Conservation (phyloP, 1,140 invertebrate genomes). For the Musca domestica region DNA sequence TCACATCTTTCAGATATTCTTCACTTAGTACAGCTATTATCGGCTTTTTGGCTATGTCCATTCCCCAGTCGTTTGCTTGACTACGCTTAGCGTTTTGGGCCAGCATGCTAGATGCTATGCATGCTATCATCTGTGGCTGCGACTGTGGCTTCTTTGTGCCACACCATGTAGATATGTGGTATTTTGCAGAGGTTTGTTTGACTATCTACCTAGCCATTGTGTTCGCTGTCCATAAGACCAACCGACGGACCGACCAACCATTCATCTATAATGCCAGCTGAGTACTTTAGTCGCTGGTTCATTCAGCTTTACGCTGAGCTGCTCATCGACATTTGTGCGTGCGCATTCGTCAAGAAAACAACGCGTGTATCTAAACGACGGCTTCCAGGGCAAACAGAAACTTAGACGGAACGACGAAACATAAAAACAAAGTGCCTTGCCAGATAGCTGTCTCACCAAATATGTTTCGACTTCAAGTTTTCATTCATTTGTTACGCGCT, state of each 20-base stretch:
- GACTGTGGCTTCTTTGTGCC: background rate
- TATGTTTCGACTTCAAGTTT: too few species aligned
- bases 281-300: background rate
- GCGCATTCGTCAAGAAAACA: slow-evolving; percentile 18
- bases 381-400: too few species aligned
- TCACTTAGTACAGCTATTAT: slow-evolving; percentile 1
- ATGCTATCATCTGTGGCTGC: background rate
- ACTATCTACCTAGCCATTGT: background rate
- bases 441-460: too few species aligned
- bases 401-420: too few species aligned
- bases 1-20: background rate
- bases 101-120: too few species aligned
- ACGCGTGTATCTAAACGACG: background rate
- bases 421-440: too few species aligned
- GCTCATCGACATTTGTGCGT: slow-evolving; percentile 17
- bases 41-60: background rate
- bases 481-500: too few species aligned
- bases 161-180: too few species aligned
- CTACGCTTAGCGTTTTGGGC: background rate
- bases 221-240: background rate
- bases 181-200: background rate
- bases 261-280: too few species aligned
- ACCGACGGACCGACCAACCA: background rate
- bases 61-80: background rate
- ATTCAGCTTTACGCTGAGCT: background rate